phyloP scores from a whole-genome alignment of 2,113 vertebrate species.

The Rhinolophus ferrumequinum region DNA sequence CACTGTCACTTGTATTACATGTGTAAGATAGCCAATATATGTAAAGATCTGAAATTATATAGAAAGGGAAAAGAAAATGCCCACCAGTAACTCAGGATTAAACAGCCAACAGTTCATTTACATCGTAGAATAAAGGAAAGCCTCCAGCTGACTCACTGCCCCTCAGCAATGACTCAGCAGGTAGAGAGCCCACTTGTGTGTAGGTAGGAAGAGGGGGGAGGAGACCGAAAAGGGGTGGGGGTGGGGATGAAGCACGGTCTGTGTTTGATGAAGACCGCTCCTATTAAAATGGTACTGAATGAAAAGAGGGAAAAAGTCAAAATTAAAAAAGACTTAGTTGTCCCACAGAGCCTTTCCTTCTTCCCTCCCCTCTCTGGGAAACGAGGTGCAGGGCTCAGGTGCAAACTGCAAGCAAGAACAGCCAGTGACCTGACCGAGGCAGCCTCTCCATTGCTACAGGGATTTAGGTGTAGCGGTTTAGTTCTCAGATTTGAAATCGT shows the following conservation, averaged over 20 bases:
- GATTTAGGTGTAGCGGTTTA: background rate
- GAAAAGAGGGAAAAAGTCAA: background rate
- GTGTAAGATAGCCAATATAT: background rate
- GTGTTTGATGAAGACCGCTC: background rate
- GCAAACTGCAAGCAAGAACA: background rate
- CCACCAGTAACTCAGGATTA: background rate
- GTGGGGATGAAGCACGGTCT: background rate
- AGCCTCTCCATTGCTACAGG: background rate
- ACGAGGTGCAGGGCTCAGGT: background rate
- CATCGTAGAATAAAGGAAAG: background rate
- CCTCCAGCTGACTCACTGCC: background rate
- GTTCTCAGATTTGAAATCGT: background rate
- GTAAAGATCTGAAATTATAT: background rate
- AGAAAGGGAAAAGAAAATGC: background rate
- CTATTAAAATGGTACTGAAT: constrained; percentile 22
- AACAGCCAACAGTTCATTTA: background rate
- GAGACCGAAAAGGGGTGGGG: background rate
- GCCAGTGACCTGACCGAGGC: background rate
- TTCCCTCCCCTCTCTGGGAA: background rate
- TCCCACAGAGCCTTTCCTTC: background rate
- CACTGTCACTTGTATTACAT: background rate
- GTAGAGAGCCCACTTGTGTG: background rate
- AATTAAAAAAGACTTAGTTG: background rate
- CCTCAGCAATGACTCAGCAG: background rate
- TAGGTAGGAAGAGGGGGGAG: background rate